Percentiles rank a stretch among this genome's conserved stretches.
Evolutionary conservation across 2,113 vertebrate species (phyloP).

Genomic region (Dasypus novemcinctus): DNA sequence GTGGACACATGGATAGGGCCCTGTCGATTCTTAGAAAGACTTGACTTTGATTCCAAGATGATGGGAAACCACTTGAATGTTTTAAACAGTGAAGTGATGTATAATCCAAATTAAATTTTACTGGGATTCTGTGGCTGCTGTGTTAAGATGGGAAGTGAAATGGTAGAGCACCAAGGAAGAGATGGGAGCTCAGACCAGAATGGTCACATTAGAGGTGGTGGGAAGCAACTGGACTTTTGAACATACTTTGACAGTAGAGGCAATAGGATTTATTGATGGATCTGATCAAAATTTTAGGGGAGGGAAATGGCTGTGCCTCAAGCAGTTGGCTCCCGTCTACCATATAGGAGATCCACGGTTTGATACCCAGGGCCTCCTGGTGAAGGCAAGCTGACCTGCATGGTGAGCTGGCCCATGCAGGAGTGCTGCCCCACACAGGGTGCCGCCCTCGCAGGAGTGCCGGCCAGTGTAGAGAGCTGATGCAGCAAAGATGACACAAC

Average conservation of each 20-base stretch:
- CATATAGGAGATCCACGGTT: no score
- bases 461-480: no score
- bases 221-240: background rate
- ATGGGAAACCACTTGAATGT: background rate
- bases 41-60: background rate
- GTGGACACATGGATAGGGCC: background rate
- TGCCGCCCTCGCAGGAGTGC: no score
- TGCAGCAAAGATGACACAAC: no score
- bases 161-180: background rate
- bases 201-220: background rate
- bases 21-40: background rate
- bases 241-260: background rate
- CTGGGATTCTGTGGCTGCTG: background rate
- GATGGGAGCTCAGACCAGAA: background rate
- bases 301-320: no score
- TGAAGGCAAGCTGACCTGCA: no score
- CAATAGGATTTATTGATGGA: background rate
- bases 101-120: background rate
- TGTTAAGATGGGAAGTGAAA: background rate
- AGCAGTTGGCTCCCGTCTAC: no score
- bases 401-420: no score
- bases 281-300: background rate
- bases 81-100: background rate
- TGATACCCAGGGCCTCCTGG: no score
- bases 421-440: no score